Percentiles rank a stretch among this genome's conserved stretches.
phyloP scores from a whole-genome alignment of 2,797 vertebrate genomes.

The Hemibagrus guttatus region DNA sequence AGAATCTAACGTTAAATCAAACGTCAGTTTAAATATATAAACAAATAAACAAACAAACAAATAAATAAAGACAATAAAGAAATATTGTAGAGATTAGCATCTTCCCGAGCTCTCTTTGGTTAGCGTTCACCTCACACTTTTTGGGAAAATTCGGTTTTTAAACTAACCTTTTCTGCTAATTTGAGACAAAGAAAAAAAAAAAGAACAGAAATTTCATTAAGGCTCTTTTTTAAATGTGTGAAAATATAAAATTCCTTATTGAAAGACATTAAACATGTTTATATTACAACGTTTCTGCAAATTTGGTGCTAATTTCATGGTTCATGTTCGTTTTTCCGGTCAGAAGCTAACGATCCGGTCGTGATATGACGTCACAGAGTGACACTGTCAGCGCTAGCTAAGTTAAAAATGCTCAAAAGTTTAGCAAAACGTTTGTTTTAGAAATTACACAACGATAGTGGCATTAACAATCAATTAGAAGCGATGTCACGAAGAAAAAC shows the following conservation, averaged over 20 bases:
- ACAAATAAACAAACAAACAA: not conserved
- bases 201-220: not conserved
- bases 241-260: not conserved
- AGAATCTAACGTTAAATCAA: not conserved
- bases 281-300: not conserved
- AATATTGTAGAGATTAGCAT: not conserved
- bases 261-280: not conserved
- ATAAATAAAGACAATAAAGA: not conserved
- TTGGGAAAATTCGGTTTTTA: not conserved
- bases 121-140: not conserved
- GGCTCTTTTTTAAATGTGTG: not conserved
- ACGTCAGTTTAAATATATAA: not conserved
- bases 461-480: not conserved
- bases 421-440: no score
- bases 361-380: no score
- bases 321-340: no score
- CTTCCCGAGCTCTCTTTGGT: not conserved
- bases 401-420: no score
- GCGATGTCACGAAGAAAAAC: not conserved
- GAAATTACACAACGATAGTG: no score
- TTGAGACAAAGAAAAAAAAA: no score
- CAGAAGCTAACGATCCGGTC: no score
- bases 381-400: no score
- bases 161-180: no score
- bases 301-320: not conserved